phyloP scores from a whole-genome alignment of 2,797 vertebrate species.

The Muraenolepis orangiensis region DNA sequence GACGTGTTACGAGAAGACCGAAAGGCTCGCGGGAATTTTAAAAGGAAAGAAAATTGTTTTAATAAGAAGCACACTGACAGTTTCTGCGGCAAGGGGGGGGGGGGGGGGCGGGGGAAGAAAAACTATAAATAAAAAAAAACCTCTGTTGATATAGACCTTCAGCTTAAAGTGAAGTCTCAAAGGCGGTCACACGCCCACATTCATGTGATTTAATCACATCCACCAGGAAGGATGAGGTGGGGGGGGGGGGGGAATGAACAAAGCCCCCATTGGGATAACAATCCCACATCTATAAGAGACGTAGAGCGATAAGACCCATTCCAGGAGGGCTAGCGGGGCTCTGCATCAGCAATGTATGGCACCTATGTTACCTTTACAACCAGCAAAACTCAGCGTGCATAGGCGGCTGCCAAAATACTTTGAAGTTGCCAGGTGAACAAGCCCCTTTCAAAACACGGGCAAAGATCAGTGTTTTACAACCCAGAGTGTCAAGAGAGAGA shows the following conservation, averaged over 20 bases:
- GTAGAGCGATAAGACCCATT: neutral
- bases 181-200: neutral
- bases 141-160: neutral
- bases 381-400: neutral
- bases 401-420: neutral
- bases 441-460: neutral
- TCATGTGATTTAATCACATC: neutral
- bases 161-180: neutral
- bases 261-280: neutral
- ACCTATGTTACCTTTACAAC: neutral
- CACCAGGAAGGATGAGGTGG: too few species aligned
- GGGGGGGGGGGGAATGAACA: too few species aligned
- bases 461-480: neutral
- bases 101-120: too few species aligned
- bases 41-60: neutral
- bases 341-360: neutral
- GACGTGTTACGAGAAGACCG: constrained; percentile 9
- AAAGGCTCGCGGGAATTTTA: neutral
- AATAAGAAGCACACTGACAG: neutral
- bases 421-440: neutral
- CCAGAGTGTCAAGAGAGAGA: neutral
- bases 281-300: neutral
- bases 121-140: too few species aligned
- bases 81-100: too few species aligned
- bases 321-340: neutral